These are phyloP conservation scores for Crotalus horridus DNA, from an alignment of 2,113 vertebrate species.

Conservation along the genomic window DNA sequence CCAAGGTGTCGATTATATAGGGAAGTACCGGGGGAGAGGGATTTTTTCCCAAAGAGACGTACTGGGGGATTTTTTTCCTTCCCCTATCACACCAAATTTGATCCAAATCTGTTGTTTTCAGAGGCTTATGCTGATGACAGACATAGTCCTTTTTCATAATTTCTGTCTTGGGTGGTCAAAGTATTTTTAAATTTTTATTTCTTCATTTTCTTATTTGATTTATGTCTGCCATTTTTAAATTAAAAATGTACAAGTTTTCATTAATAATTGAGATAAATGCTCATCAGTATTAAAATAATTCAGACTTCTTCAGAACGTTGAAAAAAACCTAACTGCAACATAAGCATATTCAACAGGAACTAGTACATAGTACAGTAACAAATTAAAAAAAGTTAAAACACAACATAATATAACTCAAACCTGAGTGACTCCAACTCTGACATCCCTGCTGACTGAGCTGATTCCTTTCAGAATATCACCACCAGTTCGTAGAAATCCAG, in stretches of 20 bases:
- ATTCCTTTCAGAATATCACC: slow-evolving; percentile 91
- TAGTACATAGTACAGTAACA: background rate
- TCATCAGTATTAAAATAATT: background rate
- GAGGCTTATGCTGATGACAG: background rate
- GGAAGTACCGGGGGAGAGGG: background rate
- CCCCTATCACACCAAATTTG: background rate
- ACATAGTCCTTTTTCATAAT: background rate
- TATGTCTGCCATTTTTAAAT: background rate
- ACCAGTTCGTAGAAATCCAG: slow-evolving; percentile 85
- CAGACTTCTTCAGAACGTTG: background rate
- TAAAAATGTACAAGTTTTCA: background rate
- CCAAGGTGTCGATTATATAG: background rate
- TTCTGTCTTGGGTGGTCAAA: background rate
- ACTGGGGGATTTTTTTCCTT: background rate
- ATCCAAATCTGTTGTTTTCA: background rate
- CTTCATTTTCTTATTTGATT: background rate
- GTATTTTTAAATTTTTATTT: background rate
- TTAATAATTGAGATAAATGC: background rate
- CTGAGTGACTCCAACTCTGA: slow-evolving; percentile 91
- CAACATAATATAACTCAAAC: slow-evolving; percentile 62
- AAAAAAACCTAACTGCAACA: background rate
- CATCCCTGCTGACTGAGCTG: slow-evolving; percentile 82
- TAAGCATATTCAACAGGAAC: background rate
- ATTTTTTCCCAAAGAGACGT: too few species aligned
- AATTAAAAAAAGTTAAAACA: background rate